phyloP scores from a whole-genome alignment of 2,797 vertebrate species.

The Danio aesculapii region DNA sequence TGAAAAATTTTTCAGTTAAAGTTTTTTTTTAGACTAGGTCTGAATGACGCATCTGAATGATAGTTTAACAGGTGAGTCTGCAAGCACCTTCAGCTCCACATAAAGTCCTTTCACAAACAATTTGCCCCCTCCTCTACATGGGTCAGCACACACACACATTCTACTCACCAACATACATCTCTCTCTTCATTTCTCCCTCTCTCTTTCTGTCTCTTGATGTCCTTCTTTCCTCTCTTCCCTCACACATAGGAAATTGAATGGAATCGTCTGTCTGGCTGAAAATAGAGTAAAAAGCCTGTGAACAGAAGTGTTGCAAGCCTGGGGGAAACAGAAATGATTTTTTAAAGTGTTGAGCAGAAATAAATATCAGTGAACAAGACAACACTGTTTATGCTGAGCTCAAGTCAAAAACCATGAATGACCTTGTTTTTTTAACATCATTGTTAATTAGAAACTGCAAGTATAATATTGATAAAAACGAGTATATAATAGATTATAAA shows the following conservation, averaged over 20 bases:
- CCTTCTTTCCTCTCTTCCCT: conserved; percentile 21
- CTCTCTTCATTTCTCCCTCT: not conserved
- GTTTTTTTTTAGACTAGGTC: not conserved
- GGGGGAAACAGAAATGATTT: not conserved
- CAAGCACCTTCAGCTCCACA: not conserved
- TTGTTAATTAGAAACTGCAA: not conserved
- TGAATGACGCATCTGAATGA: not conserved
- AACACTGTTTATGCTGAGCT: not conserved
- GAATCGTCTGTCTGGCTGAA: conserved; percentile 33
- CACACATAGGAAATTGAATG: conserved; percentile 54
- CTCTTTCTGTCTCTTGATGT: not conserved
- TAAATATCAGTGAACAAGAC: not conserved
- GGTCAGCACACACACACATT: conserved; percentile 12
- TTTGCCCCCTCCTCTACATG: conserved; percentile 7
- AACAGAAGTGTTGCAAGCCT: conserved; percentile 30
- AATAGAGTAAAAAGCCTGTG: conserved; percentile 46
- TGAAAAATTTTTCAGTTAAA: not conserved
- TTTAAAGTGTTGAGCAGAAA: conserved; percentile 1
- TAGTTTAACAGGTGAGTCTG: not conserved
- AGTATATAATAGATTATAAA: not conserved
- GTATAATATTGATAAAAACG: not conserved
- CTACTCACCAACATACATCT: not conserved
- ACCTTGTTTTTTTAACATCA: not conserved
- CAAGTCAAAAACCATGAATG: not conserved
- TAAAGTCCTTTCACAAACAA: conserved; percentile 8